Conservation (phyloP, 2,797 vertebrate species). For the Triplophysa bombifrons region DNA sequence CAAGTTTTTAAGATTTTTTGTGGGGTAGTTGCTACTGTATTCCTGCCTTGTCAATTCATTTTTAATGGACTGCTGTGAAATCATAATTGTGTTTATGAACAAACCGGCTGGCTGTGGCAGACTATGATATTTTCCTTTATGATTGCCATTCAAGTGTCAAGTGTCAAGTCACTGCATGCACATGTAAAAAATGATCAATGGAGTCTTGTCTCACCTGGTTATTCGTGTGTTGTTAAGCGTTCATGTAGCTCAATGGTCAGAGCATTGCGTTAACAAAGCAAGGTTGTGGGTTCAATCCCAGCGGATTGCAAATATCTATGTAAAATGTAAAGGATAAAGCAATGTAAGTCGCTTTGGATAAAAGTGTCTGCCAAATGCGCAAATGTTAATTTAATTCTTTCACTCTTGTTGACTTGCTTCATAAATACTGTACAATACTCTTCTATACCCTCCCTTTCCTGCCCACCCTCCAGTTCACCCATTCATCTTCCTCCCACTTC, state of each 20-base stretch:
- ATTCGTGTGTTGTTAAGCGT: not conserved
- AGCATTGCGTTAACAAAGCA: no score
- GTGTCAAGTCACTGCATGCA: conserved; percentile 22
- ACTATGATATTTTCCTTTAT: conserved; percentile 77
- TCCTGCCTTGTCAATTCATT: conserved; percentile 72
- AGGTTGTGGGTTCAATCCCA: no score
- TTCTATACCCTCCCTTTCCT: no score
- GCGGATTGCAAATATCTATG: no score
- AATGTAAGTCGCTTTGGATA: no score
- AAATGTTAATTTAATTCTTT: not conserved
- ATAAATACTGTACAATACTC: not conserved
- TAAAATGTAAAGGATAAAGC: no score
- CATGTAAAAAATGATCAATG: conserved; percentile 1
- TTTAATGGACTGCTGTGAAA: conserved; percentile 79
- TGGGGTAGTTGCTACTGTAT: conserved; percentile 58
- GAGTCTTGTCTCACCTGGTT: not conserved
- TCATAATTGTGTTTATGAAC: conserved; percentile 82
- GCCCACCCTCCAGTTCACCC: not conserved
- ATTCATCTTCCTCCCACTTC: conserved; percentile 11
- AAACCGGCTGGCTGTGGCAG: conserved; percentile 79
- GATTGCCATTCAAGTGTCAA: conserved; percentile 52
- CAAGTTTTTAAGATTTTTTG: conserved; percentile 54
- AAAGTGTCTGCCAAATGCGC: no score
- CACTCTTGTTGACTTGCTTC: not conserved
- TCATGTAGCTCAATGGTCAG: no score